A percentile compares a stretch with the other conserved stretches of the same genome.
These are phyloP conservation scores for Thaumetopoea pityocampa DNA, from an alignment of 1,140 invertebrate species.

Conservation along the genomic window DNA sequence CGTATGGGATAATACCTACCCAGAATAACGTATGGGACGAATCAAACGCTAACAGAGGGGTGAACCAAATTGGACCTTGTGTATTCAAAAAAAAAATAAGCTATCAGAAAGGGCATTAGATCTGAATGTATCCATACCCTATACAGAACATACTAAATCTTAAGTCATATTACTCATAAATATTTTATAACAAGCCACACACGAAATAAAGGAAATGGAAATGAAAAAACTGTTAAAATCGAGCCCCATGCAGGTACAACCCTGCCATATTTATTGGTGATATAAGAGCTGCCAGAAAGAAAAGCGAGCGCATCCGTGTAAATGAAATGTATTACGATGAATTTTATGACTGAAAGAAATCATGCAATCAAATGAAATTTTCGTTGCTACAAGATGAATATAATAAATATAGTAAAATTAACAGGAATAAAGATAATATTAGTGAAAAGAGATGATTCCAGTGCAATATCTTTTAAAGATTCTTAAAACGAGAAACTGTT, in stretches of 20 bases:
- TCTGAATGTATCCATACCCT: constrained; percentile 18
- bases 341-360: constrained; percentile 18
- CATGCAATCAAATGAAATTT: constrained; percentile 14
- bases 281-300: constrained; percentile 17
- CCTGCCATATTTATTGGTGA: constrained; percentile 14
- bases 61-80: constrained; percentile 22
- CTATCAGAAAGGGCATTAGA: too few species aligned
- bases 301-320: constrained; percentile 13
- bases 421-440: constrained; percentile 7
- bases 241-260: constrained; percentile 19
- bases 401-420: constrained; percentile 7
- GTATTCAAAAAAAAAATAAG: constrained; percentile 26
- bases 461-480: constrained; percentile 12
- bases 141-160: constrained; percentile 15
- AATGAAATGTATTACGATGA: constrained; percentile 19
- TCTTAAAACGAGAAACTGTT: too few species aligned
- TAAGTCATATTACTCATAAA: constrained; percentile 22
- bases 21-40: constrained; percentile 25
- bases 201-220: constrained; percentile 20
- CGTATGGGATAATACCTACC: too few species aligned
- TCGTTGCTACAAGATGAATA: constrained; percentile 10
- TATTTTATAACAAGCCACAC: constrained; percentile 21
- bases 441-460: constrained; percentile 9
- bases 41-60: constrained; percentile 19
- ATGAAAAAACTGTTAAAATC: constrained; percentile 14